Evolutionary conservation across 2,113 vertebrate genomes (phyloP).

Genomic region (Peromyscus leucopus): DNA sequence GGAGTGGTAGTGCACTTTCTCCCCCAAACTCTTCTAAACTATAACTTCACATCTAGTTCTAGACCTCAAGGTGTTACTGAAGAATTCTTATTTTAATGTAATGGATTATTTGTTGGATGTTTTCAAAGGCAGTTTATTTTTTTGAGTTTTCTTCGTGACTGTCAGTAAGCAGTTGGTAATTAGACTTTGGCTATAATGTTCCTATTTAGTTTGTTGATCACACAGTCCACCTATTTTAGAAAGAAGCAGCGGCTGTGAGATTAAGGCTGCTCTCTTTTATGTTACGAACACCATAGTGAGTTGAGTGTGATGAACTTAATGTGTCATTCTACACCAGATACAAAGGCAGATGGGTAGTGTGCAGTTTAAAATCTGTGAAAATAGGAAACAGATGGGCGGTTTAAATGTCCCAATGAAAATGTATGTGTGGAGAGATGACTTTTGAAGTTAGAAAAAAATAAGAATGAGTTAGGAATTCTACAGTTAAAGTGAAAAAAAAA

Average conservation of each 20-base stretch:
- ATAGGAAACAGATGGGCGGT: constrained; percentile 43
- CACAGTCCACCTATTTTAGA: not conserved
- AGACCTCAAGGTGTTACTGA: not conserved
- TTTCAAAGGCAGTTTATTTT: constrained; percentile 34
- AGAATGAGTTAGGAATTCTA: constrained; percentile 22
- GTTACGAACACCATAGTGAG: constrained; percentile 10
- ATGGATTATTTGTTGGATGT: constrained; percentile 2
- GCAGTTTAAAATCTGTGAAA: constrained; percentile 55
- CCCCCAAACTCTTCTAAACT: not conserved
- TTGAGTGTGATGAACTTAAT: not conserved
- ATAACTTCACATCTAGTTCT: not conserved
- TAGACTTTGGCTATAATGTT: not conserved
- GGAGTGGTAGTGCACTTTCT: not conserved
- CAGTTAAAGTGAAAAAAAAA: constrained; percentile 7
- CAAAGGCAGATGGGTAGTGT: constrained; percentile 58
- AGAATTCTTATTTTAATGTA: constrained; percentile 4
- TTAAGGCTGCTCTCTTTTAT: constrained; percentile 54
- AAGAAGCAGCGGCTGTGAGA: not conserved
- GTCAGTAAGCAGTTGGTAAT: not conserved
- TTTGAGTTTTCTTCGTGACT: not conserved
- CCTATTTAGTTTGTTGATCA: constrained; percentile 26
- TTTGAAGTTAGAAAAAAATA: constrained; percentile 41
- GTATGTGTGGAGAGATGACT: constrained; percentile 45
- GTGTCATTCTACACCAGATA: constrained; percentile 52
- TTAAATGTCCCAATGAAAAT: constrained; percentile 68